Conservation (phyloP, 1,140 invertebrate species). For the Saccostrea glomerata region DNA sequence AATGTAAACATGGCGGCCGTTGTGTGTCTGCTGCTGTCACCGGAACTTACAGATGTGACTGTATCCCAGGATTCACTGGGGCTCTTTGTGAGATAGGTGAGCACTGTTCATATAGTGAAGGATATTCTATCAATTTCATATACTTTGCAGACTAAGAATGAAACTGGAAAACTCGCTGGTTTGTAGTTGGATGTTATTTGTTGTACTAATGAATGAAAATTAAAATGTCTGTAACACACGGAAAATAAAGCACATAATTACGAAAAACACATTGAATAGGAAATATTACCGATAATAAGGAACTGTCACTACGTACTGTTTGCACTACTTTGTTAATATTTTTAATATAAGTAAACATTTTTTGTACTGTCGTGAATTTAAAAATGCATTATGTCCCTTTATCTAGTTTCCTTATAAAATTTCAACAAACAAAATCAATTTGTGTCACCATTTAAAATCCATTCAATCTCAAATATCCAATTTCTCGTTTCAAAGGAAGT, state of each 20-base stretch:
- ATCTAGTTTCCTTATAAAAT: neutral
- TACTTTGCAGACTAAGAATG: no score
- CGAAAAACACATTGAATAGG: no score
- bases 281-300: no score
- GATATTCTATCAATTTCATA: no score
- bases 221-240: no score
- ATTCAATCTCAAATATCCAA: neutral
- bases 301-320: no score
- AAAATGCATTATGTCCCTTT: neutral
- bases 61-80: constrained; percentile 96
- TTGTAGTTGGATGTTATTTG: no score
- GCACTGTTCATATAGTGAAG: neutral
- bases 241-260: no score
- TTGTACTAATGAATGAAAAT: no score
- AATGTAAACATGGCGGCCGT: constrained; percentile 94
- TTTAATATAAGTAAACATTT: no score
- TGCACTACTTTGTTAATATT: no score
- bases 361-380: neutral
- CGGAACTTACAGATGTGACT: constrained; percentile 81
- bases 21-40: constrained; percentile 83
- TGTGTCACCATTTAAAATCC: neutral
- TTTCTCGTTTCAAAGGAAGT: neutral
- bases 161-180: no score
- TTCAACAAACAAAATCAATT: constrained; percentile 12
- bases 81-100: constrained; percentile 88